These are phyloP conservation scores for Catharus bicknelli DNA, from an alignment of 2,113 vertebrate genomes.

Conservation along the genomic window DNA sequence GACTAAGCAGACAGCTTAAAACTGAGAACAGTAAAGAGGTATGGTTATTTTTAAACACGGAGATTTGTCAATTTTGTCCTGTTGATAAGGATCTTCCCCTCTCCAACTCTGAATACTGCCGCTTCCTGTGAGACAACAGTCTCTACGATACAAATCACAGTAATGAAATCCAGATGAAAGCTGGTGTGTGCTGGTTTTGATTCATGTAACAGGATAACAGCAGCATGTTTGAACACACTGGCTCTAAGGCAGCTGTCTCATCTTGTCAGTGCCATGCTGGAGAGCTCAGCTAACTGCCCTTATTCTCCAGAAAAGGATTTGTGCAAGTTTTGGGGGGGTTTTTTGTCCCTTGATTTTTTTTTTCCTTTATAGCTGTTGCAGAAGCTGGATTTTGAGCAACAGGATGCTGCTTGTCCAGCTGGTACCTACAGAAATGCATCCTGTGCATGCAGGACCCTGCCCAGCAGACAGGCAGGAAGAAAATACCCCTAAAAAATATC, in stretches of 20 bases:
- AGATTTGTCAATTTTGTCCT: slow-evolving; percentile 18
- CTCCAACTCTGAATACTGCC: background rate
- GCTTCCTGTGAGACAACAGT: slow-evolving; percentile 52
- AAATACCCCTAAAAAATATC: fast-evolving
- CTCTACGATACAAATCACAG: slow-evolving; percentile 44
- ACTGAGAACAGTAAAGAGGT: background rate
- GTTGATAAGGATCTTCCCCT: slow-evolving; percentile 35
- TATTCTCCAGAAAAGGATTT: background rate
- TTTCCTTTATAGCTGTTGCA: background rate
- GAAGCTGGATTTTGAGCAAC: background rate
- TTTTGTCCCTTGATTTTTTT: background rate
- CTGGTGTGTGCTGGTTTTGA: slow-evolving; percentile 54
- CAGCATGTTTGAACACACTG: slow-evolving; percentile 54
- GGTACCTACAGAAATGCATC: background rate
- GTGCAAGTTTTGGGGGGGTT: background rate
- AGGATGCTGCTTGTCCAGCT: background rate
- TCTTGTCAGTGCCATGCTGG: slow-evolving; percentile 43
- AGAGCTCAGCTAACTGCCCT: slow-evolving; percentile 6
- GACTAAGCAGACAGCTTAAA: background rate
- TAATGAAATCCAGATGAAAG: slow-evolving; percentile 64
- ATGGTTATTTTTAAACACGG: slow-evolving; percentile 8
- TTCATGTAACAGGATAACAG: slow-evolving; percentile 47
- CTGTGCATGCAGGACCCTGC: background rate
- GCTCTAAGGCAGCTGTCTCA: slow-evolving; percentile 45
- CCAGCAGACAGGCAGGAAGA: background rate